These are phyloP conservation scores for Drosophila subquinaria DNA, from an alignment of 2,888 invertebrate species.

Conservation along the genomic window DNA sequence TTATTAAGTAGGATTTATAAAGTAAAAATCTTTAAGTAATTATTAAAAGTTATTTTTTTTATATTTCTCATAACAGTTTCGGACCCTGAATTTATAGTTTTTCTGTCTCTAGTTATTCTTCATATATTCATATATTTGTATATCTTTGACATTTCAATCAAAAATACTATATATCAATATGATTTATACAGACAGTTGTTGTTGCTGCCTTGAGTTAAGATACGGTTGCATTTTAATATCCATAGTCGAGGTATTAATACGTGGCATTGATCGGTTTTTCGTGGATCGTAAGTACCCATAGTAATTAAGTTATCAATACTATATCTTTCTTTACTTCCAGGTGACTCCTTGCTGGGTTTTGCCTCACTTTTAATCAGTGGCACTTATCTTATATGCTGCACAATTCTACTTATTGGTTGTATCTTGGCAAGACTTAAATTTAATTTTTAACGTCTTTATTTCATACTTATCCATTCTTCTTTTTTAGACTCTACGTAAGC, in stretches of 20 bases:
- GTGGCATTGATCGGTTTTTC: slow-evolving; percentile 60
- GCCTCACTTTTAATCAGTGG: slow-evolving; percentile 57
- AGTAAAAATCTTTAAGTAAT: no score
- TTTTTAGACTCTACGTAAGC: slow-evolving; percentile 35
- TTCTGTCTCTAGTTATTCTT: not conserved
- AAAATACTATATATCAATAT: slow-evolving; percentile 25
- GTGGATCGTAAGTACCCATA: slow-evolving; percentile 58
- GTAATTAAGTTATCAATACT: not conserved
- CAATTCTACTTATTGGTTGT: slow-evolving; percentile 55
- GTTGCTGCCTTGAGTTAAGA: slow-evolving; percentile 60
- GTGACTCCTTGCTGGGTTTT: slow-evolving; percentile 47
- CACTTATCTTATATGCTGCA: slow-evolving; percentile 59
- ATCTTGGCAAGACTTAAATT: slow-evolving; percentile 42
- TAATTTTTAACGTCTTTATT: not conserved
- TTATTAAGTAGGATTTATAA: no score
- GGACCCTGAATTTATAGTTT: no score
- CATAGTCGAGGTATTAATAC: slow-evolving; percentile 61
- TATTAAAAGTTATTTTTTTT: no score
- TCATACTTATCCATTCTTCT: no score
- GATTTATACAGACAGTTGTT: slow-evolving; percentile 66
- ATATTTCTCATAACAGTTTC: no score
- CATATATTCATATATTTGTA: no score
- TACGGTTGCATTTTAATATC: slow-evolving; percentile 70
- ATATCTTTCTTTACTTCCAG: slow-evolving; percentile 16
- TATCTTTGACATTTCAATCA: not conserved